Evolutionary conservation across 2,113 vertebrate genomes (phyloP).

Genomic region (Stomatorhinus ivindoensis): DNA sequence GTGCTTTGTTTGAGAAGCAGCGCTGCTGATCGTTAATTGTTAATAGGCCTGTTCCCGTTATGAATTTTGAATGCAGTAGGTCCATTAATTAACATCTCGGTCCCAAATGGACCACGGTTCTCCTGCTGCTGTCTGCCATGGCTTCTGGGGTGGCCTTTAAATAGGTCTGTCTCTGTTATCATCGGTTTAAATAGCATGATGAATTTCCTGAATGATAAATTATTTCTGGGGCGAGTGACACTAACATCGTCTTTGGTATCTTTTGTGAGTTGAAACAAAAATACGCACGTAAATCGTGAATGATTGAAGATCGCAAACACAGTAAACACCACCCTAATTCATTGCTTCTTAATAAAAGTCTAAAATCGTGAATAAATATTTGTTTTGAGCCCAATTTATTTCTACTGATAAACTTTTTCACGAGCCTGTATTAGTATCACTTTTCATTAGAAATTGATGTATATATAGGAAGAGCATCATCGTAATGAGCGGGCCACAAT

Average conservation of each 20-base stretch:
- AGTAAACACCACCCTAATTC: not conserved
- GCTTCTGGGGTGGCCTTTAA: slow-evolving; percentile 1
- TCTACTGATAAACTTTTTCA: not conserved
- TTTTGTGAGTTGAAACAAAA: not conserved
- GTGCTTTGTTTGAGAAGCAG: not conserved
- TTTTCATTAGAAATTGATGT: not conserved
- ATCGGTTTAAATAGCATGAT: not conserved
- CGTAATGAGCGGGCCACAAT: not conserved
- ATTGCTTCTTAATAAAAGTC: not conserved
- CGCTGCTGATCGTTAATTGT: not conserved
- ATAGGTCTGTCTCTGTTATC: not conserved
- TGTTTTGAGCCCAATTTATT: not conserved
- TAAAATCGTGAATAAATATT: not conserved
- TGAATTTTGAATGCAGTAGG: slow-evolving; percentile 1
- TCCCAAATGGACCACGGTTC: not conserved
- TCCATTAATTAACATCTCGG: not conserved
- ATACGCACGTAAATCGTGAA: not conserved
- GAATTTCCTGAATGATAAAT: slow-evolving; percentile 6
- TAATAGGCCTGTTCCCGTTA: not conserved
- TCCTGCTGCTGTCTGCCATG: not conserved
- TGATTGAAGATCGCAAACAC: not conserved
- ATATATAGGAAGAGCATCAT: not conserved
- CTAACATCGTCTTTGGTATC: not conserved
- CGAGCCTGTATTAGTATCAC: not conserved
- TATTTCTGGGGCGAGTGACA: not conserved